A percentile compares a stretch with the other conserved stretches of the same genome.
Conservation (phyloP, 2,113 vertebrate genomes). For the Phocoena sinus region DNA sequence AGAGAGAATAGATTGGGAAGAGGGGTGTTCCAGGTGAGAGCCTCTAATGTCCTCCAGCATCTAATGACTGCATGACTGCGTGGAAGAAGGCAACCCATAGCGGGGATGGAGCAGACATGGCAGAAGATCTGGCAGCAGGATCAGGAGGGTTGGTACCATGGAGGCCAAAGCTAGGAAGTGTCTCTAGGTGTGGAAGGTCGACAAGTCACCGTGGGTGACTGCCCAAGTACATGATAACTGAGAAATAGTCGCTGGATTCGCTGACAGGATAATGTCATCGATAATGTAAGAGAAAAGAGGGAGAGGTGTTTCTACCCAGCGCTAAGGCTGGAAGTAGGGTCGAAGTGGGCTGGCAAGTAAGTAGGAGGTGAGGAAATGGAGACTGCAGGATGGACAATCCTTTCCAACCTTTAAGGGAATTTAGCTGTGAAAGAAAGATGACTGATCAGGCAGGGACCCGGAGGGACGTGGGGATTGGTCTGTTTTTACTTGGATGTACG, state of each 20-base stretch:
- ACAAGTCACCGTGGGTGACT: background rate
- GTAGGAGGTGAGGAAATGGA: too few species aligned
- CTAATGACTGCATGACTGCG: fast-evolving
- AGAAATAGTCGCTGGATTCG: background rate
- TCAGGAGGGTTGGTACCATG: too few species aligned
- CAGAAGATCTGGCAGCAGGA: fast-evolving
- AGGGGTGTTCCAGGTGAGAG: background rate
- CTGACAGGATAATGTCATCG: background rate
- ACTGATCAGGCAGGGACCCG: background rate
- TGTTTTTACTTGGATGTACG: background rate
- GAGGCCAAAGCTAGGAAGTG: background rate
- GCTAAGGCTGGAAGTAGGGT: background rate
- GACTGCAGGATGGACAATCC: too few species aligned
- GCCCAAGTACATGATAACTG: background rate
- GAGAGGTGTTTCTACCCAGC: background rate
- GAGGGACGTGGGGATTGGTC: background rate
- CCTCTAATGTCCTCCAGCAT: fast-evolving
- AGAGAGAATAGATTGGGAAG: fast-evolving
- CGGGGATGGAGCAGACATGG: too few species aligned
- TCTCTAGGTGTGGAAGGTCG: background rate
- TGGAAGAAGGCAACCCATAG: background rate
- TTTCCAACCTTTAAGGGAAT: background rate
- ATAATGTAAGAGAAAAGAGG: background rate
- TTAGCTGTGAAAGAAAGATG: background rate
- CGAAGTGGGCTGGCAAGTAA: fast-evolving